Base-by-base conservation (phyloP, 2,113 vertebrate genomes). In the Callipepla squamata region DNA sequence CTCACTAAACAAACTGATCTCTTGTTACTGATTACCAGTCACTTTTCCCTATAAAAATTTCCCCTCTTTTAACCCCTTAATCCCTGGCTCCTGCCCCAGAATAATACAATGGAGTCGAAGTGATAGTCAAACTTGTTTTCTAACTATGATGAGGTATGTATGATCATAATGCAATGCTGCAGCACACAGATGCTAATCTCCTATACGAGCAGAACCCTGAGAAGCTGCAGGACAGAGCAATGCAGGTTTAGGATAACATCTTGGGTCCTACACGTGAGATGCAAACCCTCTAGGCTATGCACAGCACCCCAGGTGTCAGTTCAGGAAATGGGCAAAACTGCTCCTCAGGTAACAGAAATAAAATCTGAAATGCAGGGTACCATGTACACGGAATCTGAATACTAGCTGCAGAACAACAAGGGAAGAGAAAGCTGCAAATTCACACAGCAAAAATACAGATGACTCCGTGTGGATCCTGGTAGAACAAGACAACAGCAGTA, bases 221-320 rank as follows among this genome's bases (percentile, higher is more conserved):
- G 18, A 77, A 66, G 11, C 25, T 1, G 20, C 5, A 57, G 8
- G 19, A 25, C 4, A 13, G 17, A 14, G 15, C 5, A 57, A 7
- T 26, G 20, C 5, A 17, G 10, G 30, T 36, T 58, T 3, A 18
- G 25, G 21, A 16, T 22, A 14, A 12, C 13, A 48, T 51, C 16
- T 10, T 4, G 13, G 14, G 18, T 4, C 9, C 11, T 22, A 55
- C 2, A 0, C 6, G 3, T 18, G 4, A 8, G 22, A 20, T 40
- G 7, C 18, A 34, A 11, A 74, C 22, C 19, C 36, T 40, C 22
- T 69, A 14, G 63, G 20, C 34, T 62, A 53, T 2, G 14, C 34
- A 58, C 17, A 63, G 17, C 25, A 30, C 55, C 17, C 30, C 55
- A 57, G 55, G 55, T 5, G 3, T 58, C 55, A n/a, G 55, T 19